A percentile compares a stretch with the other conserved stretches of the same genome.
These are phyloP conservation scores for Priocnemis perturbator DNA, from an alignment of 2,888 invertebrate genomes.

Conservation along the genomic window DNA sequence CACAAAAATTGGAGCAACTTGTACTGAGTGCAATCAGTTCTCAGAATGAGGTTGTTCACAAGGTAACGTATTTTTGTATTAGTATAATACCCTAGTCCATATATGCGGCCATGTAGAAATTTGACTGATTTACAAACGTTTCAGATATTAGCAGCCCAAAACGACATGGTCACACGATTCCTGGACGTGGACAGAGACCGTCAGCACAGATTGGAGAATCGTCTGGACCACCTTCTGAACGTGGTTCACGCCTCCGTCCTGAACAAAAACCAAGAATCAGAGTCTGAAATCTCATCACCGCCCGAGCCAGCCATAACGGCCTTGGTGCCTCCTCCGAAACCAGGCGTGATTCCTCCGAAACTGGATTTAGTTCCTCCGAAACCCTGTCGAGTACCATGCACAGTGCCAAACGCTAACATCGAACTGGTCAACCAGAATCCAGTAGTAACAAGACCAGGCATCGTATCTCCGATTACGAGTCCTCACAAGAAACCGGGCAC, in stretches of 20 bases:
- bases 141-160: constrained; percentile 71
- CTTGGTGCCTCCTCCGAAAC: constrained; percentile 68
- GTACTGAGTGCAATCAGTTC: constrained; percentile 71
- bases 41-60: constrained; percentile 72
- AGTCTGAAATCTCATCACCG: constrained; percentile 38
- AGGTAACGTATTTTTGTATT: constrained; percentile 55
- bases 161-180: constrained; percentile 69
- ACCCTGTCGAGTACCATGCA: constrained; percentile 71
- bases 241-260: constrained; percentile 68
- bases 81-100: not conserved
- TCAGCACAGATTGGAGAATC: constrained; percentile 70
- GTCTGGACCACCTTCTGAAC: constrained; percentile 69
- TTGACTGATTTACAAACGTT: constrained; percentile 13
- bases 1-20: constrained; percentile 71
- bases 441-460: constrained; percentile 64
- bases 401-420: constrained; percentile 57
- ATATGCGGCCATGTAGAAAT: not conserved
- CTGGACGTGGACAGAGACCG: constrained; percentile 71
- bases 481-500: constrained; percentile 62
- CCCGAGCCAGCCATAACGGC: constrained; percentile 60
- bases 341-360: constrained; percentile 69
- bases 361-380: constrained; percentile 72
- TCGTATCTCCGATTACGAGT: constrained; percentile 65
- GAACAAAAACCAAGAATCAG: constrained; percentile 63
- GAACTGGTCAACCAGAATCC: constrained; percentile 66